phyloP scores from a whole-genome alignment of 2,888 invertebrate species.

The Protodeltote pygarga region DNA sequence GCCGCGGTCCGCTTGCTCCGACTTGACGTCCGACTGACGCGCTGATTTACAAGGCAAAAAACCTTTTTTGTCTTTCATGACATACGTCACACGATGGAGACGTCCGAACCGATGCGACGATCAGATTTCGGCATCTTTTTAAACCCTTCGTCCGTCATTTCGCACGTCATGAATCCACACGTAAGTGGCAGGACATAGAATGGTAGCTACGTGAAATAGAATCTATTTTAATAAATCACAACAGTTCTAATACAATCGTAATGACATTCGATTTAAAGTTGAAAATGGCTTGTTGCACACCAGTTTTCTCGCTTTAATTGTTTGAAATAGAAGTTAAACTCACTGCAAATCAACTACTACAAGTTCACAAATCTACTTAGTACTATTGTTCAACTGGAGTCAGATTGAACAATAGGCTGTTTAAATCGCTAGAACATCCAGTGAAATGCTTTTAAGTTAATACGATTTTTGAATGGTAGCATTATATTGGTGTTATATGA shows the following conservation, averaged over 20 bases:
- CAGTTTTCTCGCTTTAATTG: slow-evolving; percentile 35
- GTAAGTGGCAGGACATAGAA: slow-evolving; percentile 47
- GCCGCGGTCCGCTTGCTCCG: slow-evolving; percentile 38
- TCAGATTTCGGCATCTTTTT: slow-evolving; percentile 83
- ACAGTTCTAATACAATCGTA: slow-evolving; percentile 12
- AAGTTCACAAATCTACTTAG: slow-evolving; percentile 45
- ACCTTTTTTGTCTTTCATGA: slow-evolving; percentile 70
- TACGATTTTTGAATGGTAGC: slow-evolving; percentile 13
- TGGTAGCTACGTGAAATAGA: slow-evolving; percentile 40
- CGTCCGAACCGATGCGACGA: slow-evolving; percentile 66
- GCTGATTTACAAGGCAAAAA: slow-evolving; percentile 80
- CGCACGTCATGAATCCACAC: slow-evolving; percentile 58
- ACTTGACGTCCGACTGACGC: slow-evolving; percentile 60
- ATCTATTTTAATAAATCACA: slow-evolving; percentile 30
- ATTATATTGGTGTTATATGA: slow-evolving; percentile 1
- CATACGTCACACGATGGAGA: slow-evolving; percentile 74
- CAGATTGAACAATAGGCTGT: slow-evolving; percentile 44
- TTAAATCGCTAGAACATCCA: slow-evolving; percentile 38
- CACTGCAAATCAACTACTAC: slow-evolving; percentile 42
- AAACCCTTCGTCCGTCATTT: slow-evolving; percentile 66
- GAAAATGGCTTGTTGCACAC: slow-evolving; percentile 5
- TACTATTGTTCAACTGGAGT: slow-evolving; percentile 42
- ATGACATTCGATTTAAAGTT: slow-evolving; percentile 9
- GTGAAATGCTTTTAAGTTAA: slow-evolving; percentile 27
- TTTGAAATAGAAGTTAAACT: slow-evolving; percentile 42